phyloP scores from a whole-genome alignment of 2,888 invertebrate species.

The Lasius fuliginosus region DNA sequence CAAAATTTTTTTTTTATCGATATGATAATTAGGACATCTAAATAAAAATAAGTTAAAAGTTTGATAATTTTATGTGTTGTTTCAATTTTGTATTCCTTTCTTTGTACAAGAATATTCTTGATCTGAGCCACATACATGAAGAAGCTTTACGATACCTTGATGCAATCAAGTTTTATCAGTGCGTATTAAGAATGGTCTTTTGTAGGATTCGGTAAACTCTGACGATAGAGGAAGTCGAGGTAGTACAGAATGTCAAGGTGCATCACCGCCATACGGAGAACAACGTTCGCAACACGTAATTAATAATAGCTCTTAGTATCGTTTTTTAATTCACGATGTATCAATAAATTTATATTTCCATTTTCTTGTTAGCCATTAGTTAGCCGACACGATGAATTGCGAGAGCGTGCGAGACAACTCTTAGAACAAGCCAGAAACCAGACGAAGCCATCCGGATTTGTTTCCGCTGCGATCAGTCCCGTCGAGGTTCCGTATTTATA shows the following conservation, averaged over 20 bases:
- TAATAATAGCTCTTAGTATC: slow-evolving; percentile 56
- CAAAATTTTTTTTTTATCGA: neutral
- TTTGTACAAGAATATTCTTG: slow-evolving; percentile 21
- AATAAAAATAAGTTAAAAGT: slow-evolving; percentile 6
- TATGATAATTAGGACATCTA: neutral
- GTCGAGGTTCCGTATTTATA: slow-evolving; percentile 85
- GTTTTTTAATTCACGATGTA: slow-evolving; percentile 16
- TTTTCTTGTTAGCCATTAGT: slow-evolving; percentile 89
- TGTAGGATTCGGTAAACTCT: slow-evolving; percentile 79
- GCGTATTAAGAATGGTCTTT: slow-evolving; percentile 51
- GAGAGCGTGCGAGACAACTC: slow-evolving; percentile 94
- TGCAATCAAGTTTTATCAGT: neutral
- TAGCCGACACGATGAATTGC: slow-evolving; percentile 94
- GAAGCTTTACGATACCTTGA: slow-evolving; percentile 32
- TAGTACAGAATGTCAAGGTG: slow-evolving; percentile 82
- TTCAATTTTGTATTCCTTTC: slow-evolving; percentile 31
- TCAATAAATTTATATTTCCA: slow-evolving; percentile 53
- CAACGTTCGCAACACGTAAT: slow-evolving; percentile 84
- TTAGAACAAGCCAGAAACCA: slow-evolving; percentile 91
- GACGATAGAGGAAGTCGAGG: slow-evolving; percentile 82
- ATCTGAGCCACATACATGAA: neutral
- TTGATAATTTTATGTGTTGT: slow-evolving; percentile 18
- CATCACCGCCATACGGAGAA: slow-evolving; percentile 82
- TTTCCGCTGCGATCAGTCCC: slow-evolving; percentile 87
- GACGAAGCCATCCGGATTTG: slow-evolving; percentile 85